These are phyloP conservation scores for Enteromius afrohamiltoni DNA, from an alignment of 2,797 vertebrate species.

Conservation along the genomic window DNA sequence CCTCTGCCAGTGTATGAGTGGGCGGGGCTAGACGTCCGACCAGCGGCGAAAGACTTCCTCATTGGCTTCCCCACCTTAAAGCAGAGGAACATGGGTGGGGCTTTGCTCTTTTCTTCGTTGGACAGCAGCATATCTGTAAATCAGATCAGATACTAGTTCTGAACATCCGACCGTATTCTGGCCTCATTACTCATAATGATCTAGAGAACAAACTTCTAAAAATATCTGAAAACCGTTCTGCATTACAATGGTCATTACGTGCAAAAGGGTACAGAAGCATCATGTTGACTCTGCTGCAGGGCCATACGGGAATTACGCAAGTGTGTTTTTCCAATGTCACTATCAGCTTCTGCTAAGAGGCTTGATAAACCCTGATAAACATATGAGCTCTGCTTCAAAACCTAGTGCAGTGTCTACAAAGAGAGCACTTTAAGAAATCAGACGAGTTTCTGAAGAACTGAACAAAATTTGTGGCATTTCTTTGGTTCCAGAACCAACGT, in stretches of 20 bases:
- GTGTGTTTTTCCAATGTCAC: slow-evolving; percentile 9
- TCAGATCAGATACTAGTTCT: slow-evolving; percentile 22
- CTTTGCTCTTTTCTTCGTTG: slow-evolving; percentile 96
- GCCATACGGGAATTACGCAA: background rate
- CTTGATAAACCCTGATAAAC: background rate
- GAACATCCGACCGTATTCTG: background rate
- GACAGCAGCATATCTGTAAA: slow-evolving; percentile 90
- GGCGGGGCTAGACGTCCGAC: slow-evolving; percentile 79
- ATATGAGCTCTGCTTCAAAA: background rate
- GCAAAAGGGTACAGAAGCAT: background rate
- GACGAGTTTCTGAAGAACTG: background rate
- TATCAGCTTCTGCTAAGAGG: background rate
- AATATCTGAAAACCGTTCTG: background rate
- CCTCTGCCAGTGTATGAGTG: slow-evolving; percentile 80
- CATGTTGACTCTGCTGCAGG: background rate
- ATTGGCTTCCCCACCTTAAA: slow-evolving; percentile 98
- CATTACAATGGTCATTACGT: background rate
- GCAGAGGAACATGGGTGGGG: slow-evolving; percentile 97
- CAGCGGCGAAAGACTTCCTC: slow-evolving; percentile 91
- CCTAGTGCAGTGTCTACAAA: background rate
- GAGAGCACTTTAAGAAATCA: background rate
- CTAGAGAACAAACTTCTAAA: background rate
- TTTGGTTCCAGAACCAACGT: no score
- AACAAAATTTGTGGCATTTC: no score
- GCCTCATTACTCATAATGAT: background rate